Conservation (phyloP, 23 tunicate species). For the Pegea sp. region DNA sequence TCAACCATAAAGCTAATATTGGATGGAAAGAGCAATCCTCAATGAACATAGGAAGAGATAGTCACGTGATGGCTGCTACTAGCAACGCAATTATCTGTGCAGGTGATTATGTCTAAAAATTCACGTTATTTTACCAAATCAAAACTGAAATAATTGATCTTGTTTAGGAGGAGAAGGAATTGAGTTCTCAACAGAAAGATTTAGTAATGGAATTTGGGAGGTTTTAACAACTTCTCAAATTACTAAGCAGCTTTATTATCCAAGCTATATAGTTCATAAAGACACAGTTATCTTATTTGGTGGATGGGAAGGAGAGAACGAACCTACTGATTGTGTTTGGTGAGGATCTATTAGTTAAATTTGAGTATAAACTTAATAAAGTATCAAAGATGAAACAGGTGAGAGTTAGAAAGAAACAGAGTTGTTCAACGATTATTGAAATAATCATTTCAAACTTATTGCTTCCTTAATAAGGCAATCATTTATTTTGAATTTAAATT, state of each 20-base stretch:
- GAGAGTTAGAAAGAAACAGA: no score
- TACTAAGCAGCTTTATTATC: conserved; percentile 11
- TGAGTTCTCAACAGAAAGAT: conserved; percentile 33
- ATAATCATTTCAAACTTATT: no score
- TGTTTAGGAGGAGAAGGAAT: conserved; percentile 51
- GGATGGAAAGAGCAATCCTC: conserved; percentile 40
- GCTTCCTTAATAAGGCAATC: no score
- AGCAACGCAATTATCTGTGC: conserved; percentile 13
- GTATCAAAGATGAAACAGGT: no score
- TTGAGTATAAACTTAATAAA: no score
- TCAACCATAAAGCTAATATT: conserved; percentile 12
- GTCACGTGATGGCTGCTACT: conserved; percentile 42
- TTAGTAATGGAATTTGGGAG: conserved; percentile 25
- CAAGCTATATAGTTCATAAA: conserved; percentile 15
- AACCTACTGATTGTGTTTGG: conserved; percentile 13
- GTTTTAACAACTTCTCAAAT: background rate
- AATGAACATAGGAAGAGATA: conserved; percentile 50
- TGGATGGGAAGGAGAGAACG: conserved; percentile 64
- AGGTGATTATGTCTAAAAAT: background rate
- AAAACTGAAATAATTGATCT: background rate
- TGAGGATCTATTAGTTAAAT: conserved; percentile 2
- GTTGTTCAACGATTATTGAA: no score
- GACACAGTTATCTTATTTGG: conserved; percentile 46
- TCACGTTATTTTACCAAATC: background rate
- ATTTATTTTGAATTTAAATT: no score